A percentile compares a stretch with the other conserved stretches of the same genome.
Evolutionary conservation across 2,797 vertebrate species (phyloP).

Genomic region (Leptoclinus maculatus): DNA sequence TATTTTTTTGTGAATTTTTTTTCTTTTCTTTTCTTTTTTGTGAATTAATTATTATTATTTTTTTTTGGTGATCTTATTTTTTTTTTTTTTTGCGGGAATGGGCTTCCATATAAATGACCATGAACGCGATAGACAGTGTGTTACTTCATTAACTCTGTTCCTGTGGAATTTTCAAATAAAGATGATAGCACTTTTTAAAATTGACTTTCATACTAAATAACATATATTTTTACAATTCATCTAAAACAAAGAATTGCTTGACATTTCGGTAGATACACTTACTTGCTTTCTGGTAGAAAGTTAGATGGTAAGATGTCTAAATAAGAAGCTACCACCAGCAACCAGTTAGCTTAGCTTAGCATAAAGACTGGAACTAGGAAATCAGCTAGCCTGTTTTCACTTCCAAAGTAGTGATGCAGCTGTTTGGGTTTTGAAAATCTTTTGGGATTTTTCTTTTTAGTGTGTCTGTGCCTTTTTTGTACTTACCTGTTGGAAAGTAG

Average conservation of each 20-base stretch:
- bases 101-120: no score
- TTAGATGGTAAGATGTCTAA: background rate
- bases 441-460: background rate
- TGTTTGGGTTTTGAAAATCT: background rate
- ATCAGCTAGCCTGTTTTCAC: background rate
- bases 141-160: background rate
- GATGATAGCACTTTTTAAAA: no score
- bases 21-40: no score
- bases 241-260: background rate
- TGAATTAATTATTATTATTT: no score
- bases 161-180: background rate
- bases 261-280: background rate
- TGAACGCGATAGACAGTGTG: background rate
- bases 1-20: no score
- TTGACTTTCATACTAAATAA: background rate
- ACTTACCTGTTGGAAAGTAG: slow-evolving; percentile 98
- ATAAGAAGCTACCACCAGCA: background rate
- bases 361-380: background rate
- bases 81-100: no score
- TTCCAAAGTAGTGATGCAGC: background rate
- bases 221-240: background rate
- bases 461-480: background rate
- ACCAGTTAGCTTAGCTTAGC: background rate
- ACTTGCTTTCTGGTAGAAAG: background rate
- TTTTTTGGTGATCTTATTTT: no score